phyloP scores from a whole-genome alignment of 2,797 vertebrate species.

The Anniella stebbinsi region DNA sequence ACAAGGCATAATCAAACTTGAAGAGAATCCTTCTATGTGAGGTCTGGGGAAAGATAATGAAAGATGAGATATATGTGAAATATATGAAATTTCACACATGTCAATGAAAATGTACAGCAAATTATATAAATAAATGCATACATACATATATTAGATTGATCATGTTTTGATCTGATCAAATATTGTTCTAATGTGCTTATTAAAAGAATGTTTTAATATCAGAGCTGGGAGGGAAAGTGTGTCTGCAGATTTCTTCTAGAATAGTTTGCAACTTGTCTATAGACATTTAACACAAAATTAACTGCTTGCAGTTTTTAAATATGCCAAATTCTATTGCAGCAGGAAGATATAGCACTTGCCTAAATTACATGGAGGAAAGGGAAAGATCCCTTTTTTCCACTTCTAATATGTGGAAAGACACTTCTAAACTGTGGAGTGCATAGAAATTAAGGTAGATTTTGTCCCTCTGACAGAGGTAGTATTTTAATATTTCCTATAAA shows the following conservation, averaged over 20 bases:
- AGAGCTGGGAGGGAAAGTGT: neutral
- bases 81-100: neutral
- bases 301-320: neutral
- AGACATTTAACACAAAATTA: neutral
- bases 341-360: neutral
- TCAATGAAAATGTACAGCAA: neutral
- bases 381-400: neutral
- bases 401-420: neutral
- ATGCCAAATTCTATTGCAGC: neutral
- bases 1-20: neutral
- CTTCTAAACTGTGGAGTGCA: slow-evolving; percentile 9
- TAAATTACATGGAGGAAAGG: neutral
- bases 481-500: slow-evolving; percentile 15
- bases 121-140: neutral
- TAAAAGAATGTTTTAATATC: neutral
- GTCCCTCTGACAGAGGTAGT: neutral
- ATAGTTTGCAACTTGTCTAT: neutral
- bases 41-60: neutral
- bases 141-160: neutral
- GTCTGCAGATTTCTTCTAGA: neutral
- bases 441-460: slow-evolving; percentile 12
- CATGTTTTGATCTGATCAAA: neutral
- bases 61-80: neutral
- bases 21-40: neutral
- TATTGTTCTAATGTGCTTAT: neutral